A percentile compares a stretch with the other conserved stretches of the same genome.
Evolutionary conservation across 1,140 invertebrate species (phyloP).

Genomic region (Ptiloglossa arizonensis): DNA sequence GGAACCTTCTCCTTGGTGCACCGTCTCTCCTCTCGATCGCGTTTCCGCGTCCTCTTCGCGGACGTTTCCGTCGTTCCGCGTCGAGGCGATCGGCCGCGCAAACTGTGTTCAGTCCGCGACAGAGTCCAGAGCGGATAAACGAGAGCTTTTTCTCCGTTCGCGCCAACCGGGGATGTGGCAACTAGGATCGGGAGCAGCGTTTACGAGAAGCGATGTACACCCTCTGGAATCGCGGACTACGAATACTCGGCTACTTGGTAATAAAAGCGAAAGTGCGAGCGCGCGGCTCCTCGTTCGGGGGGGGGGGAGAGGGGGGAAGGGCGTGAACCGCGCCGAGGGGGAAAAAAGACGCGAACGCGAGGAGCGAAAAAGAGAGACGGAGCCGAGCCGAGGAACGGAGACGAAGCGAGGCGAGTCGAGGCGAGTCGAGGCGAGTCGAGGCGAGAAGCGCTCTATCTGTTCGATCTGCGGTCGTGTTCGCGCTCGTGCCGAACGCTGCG

Average conservation of each 20-base stretch:
- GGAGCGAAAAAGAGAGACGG: conserved; percentile 32
- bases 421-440: conserved; percentile 20
- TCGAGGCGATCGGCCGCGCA: no score
- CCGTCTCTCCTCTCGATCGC: no score
- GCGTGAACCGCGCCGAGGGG: neutral
- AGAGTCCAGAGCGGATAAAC: neutral
- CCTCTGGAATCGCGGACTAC: conserved; percentile 20
- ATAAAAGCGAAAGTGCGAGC: conserved; percentile 48
- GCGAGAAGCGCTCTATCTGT: conserved; percentile 51
- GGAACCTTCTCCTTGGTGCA: no score
- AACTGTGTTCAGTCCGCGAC: neutral
- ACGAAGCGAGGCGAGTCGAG: no score
- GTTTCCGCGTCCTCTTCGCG: no score
- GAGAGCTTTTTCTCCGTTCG: neutral
- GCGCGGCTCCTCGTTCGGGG: neutral
- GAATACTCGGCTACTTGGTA: conserved; percentile 14
- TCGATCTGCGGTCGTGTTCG: conserved; percentile 55
- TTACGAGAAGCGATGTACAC: conserved; percentile 38
- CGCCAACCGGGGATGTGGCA: conserved; percentile 3
- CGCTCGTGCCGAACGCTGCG: conserved; percentile 45
- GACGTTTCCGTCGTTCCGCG: no score
- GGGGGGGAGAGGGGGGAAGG: neutral
- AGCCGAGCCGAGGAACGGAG: neutral
- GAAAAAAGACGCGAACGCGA: conserved; percentile 19
- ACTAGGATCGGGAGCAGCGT: neutral